Conservation (phyloP, 2,888 invertebrate species). For the Noctua fimbriata region DNA sequence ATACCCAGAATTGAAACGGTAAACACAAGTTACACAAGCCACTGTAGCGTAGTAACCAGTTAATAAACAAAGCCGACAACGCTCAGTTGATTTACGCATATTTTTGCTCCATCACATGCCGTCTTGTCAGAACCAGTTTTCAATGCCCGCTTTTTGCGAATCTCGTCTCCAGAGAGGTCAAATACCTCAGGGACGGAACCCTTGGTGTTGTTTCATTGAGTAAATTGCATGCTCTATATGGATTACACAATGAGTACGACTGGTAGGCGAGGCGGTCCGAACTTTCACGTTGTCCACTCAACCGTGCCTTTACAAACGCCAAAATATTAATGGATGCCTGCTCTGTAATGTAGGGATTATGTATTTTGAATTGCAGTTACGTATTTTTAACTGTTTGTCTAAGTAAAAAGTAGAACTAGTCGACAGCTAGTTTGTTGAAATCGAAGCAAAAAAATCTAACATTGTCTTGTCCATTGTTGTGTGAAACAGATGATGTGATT, state of each 20-base stretch:
- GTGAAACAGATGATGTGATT: background rate
- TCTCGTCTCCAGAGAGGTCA: constrained; percentile 75
- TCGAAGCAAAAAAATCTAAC: constrained; percentile 1
- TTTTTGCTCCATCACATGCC: constrained; percentile 69
- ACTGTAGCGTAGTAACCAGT: constrained; percentile 26
- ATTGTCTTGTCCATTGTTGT: constrained; percentile 12
- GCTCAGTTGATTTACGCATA: constrained; percentile 52
- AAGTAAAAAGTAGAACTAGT: background rate
- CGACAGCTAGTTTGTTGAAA: constrained; percentile 8
- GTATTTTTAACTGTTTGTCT: background rate
- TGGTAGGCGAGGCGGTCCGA: constrained; percentile 47
- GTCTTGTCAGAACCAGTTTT: constrained; percentile 76
- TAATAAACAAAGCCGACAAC: constrained; percentile 42
- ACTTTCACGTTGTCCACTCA: constrained; percentile 65
- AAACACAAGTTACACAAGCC: constrained; percentile 34
- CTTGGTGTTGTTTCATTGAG: constrained; percentile 71
- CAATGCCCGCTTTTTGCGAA: constrained; percentile 80
- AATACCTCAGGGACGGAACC: constrained; percentile 71
- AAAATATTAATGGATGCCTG: constrained; percentile 41
- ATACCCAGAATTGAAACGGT: constrained; percentile 38
- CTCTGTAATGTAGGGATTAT: constrained; percentile 26
- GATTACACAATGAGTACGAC: constrained; percentile 68
- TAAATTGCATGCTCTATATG: constrained; percentile 72
- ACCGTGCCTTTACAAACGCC: constrained; percentile 51
- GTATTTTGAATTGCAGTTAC: constrained; percentile 28